Percentiles rank a stretch among this genome's conserved stretches.
phyloP scores from a whole-genome alignment of 2,113 vertebrate genomes.

The Lutjanus erythropterus region DNA sequence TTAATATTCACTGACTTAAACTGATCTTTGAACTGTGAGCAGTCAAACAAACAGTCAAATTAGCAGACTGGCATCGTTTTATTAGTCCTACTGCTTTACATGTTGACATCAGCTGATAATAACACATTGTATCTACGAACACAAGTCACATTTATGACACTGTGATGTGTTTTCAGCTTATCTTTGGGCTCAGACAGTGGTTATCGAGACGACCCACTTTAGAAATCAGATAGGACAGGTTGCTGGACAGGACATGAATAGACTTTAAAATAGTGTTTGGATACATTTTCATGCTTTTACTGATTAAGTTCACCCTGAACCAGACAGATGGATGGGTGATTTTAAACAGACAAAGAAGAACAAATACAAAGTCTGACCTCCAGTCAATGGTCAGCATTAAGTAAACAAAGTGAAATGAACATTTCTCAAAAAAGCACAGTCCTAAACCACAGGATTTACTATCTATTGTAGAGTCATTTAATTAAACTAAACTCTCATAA shows the following conservation, averaged over 20 bases:
- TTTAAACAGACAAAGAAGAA: neutral
- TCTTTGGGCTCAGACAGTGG: neutral
- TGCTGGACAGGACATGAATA: neutral
- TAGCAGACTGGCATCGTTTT: neutral
- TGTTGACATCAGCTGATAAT: slow-evolving; percentile 1
- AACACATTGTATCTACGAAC: neutral
- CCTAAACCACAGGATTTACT: neutral
- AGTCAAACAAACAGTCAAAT: neutral
- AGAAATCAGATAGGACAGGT: neutral
- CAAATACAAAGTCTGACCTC: neutral
- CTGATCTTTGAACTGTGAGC: neutral
- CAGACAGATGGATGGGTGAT: neutral
- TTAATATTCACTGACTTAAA: neutral
- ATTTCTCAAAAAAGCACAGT: neutral
- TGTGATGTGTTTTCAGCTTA: neutral
- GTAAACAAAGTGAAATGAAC: neutral
- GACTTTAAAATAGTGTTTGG: neutral
- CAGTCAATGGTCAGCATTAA: neutral
- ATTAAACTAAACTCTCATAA: neutral
- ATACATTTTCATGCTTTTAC: no score
- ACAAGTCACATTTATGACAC: slow-evolving; percentile 6
- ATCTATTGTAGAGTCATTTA: neutral
- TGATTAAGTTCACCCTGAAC: neutral
- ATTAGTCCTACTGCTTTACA: neutral
- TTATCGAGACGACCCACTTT: neutral